A percentile compares a stretch with the other conserved stretches of the same genome.
These are phyloP conservation scores for Caenorhabditis brenneri DNA, from an alignment of 1,140 invertebrate genomes.

Conservation along the genomic window DNA sequence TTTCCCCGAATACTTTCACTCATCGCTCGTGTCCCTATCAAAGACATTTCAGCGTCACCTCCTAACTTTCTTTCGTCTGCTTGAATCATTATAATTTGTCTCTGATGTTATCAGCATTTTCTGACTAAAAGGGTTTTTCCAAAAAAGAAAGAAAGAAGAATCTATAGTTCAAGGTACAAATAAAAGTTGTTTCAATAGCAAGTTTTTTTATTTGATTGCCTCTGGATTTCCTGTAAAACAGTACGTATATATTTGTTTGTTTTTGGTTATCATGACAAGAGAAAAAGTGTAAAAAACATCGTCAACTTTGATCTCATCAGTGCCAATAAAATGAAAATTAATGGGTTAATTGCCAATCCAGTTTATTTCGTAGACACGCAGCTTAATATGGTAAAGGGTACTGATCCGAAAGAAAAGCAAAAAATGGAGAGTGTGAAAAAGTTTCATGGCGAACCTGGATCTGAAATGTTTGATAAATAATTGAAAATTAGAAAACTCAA, in stretches of 20 bases:
- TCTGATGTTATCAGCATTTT: conserved; percentile 7
- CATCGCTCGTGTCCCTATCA: not conserved
- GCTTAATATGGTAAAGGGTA: not conserved
- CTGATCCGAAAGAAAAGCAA: conserved; percentile 5
- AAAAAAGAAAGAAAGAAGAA: not conserved
- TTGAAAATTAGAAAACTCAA: no score
- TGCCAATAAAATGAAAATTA: not conserved
- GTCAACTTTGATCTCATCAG: not conserved
- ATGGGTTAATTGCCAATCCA: conserved; percentile 8
- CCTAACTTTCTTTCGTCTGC: not conserved
- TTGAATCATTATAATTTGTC: not conserved
- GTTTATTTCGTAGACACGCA: not conserved
- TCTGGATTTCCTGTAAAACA: no score
- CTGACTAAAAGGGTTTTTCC: no score
- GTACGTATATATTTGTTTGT: not conserved
- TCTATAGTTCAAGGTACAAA: not conserved
- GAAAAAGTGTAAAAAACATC: not conserved
- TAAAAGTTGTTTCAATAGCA: not conserved
- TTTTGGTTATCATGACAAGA: not conserved
- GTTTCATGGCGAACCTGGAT: not conserved
- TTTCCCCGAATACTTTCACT: not conserved
- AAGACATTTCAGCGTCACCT: not conserved
- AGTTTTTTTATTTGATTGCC: not conserved
- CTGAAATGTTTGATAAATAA: no score
- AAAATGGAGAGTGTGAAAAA: not conserved